Evolutionary conservation across 1,140 invertebrate genomes (phyloP), one percentile per base, ranked within the genome.

Genomic region (Drosophila lacteicornis): DNA sequence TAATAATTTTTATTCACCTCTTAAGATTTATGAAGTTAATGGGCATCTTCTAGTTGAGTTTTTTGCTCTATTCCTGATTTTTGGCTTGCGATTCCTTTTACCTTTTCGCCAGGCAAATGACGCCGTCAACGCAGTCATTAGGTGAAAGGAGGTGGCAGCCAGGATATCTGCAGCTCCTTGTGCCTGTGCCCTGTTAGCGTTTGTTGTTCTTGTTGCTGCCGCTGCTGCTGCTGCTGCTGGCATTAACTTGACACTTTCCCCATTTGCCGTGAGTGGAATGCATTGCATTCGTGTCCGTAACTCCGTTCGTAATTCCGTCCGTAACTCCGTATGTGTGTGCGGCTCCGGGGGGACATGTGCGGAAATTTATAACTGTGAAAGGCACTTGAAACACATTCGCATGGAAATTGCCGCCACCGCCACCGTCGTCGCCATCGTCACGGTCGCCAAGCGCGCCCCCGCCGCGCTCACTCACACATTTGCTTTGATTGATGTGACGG

Each of bases 171-270:
- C 45, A 57, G 47, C n/a, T 58, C 30, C 49, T 50, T 75, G 43
- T 55, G 25, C 47, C 19, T 25, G 36, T 13, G 4, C 40, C 17
- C 45, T 22, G 47, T 15, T 49, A 15, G 8, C 6, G 47, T 50
- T 27, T 27, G n/a, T 22, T 43, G 19, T 42, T 57, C 51, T 61
- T 47, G 50, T 6, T 59, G 56, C 8, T 59, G 47, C 22, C 42
- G 50, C 17, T 38, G 45, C 22, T 51, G 50, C 17, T 51, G 50
- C 17, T 79, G 79, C 78, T 82, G 75, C 55, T 86, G 83, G 83
- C 83, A 86, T 86, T 87, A 87, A 87, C 83, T 82, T 87, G 83
- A 87, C 83, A 87, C 83, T 87, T 87, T 82, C 76, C 77, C 80
- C 80, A 87, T 87, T 56, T 76, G 83, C 79, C 80, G 83, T 82